Base-by-base conservation (phyloP, 2,113 vertebrate genomes). In the Oncorhynchus keta region DNA sequence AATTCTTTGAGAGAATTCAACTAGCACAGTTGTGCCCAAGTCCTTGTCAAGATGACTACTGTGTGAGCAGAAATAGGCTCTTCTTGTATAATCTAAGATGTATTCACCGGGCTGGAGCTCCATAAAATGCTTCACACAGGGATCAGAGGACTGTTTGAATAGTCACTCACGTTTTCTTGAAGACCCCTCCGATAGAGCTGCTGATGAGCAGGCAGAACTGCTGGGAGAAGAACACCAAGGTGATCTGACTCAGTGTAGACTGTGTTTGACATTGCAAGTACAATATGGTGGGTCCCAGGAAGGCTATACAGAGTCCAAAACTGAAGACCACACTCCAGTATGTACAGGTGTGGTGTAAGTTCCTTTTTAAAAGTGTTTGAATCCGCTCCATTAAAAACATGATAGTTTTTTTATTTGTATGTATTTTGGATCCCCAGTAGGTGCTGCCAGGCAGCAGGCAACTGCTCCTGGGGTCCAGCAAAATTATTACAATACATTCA, bases 311-410 rank as follows among this genome's bases (percentile, higher is more conserved):
- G 76, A 99, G 95, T 89, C 97, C 97, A 88, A 97, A 98, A 88
- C 96, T 98, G 90, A 98, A 98, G 93, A 98, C 97, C 79, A 97
- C 95, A 85, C 97, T 97, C 97, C 97, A 99, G 81, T 97, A 98
- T 77, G 97, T 98, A 76, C 98, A 89, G 8, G 97, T 98, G 91
- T 97, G 95, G 86, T 97, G 96, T 76, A 95, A 93, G 90, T 98
- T 95, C 82, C 92, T 45, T 86, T 94, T 95, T 83, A 99, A 96
- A 82, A 96, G 91, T 4, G 89, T 93, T 67, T 95, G 72, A 75
- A 97, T 94, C 76, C 94, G 92, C 73, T 95, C 94, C 77, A 96
- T 95, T 90, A 93, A 59, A 76, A 96, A 95, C 96, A 95, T 96
- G 90, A 81, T 86, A 81, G 45, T 32, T 32, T 32, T 32, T 35